These are phyloP conservation scores for Triplophysa dalaica DNA, from an alignment of 2,113 vertebrate genomes.

Conservation along the genomic window DNA sequence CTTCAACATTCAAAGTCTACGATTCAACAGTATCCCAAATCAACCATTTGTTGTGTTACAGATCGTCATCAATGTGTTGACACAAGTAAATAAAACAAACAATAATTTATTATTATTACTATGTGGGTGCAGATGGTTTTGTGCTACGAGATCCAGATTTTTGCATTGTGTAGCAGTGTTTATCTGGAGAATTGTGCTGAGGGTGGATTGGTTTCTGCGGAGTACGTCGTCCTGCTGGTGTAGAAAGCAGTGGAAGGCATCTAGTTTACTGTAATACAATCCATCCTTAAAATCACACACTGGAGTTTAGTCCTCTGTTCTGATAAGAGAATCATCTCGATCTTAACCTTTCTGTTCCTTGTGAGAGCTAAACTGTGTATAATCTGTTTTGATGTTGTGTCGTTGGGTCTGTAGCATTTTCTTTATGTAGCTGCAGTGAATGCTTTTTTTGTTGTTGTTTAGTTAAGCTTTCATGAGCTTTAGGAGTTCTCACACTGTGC, in stretches of 20 bases:
- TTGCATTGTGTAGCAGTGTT: constrained; percentile 7
- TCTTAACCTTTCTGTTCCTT: neutral
- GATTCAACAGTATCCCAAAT: neutral
- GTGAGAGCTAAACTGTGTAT: neutral
- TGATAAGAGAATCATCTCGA: neutral
- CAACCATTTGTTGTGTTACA: neutral
- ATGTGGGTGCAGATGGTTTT: neutral
- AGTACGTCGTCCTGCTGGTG: neutral
- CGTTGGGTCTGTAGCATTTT: neutral
- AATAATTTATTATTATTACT: neutral
- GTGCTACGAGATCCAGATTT: neutral
- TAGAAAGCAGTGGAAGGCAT: neutral
- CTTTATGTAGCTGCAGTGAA: neutral
- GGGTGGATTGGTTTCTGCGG: neutral
- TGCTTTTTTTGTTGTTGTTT: neutral
- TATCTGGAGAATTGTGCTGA: neutral
- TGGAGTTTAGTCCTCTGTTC: neutral
- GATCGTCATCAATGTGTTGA: neutral
- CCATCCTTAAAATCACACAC: neutral
- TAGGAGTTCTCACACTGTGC: neutral
- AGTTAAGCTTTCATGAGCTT: neutral
- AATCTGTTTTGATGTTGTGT: neutral
- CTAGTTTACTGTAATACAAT: neutral
- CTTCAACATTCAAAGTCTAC: neutral
- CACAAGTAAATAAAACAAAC: neutral